These are phyloP conservation scores for Odontamblyopus rebecca DNA, from an alignment of 2,797 vertebrate species.

Conservation along the genomic window DNA sequence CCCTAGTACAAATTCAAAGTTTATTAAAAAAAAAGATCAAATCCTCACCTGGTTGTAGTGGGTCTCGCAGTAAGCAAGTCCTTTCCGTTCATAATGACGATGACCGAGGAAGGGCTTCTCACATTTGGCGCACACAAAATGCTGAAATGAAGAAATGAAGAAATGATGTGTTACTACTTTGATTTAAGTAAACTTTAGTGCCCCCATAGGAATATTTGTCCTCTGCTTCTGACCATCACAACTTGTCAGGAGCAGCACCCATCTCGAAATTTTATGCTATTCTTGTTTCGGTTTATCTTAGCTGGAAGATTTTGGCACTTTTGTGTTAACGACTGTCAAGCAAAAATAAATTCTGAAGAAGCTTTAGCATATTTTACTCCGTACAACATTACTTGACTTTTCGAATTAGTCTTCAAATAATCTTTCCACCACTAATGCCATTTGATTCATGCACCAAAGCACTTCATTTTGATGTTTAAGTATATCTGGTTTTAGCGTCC, in stretches of 20 bases:
- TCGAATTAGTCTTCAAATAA: no score
- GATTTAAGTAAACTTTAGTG: no score
- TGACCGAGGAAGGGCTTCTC: slow-evolving; percentile 98
- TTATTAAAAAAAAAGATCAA: background rate
- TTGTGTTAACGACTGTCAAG: no score
- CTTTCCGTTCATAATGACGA: slow-evolving; percentile 98
- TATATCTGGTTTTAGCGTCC: background rate
- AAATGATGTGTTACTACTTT: background rate
- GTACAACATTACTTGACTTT: background rate
- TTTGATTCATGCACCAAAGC: background rate
- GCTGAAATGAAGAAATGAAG: slow-evolving; percentile 68
- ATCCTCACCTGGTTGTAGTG: slow-evolving; percentile 96
- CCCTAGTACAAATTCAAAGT: background rate
- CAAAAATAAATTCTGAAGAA: background rate
- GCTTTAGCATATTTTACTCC: background rate
- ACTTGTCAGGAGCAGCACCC: no score
- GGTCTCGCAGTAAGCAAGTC: slow-evolving; percentile 97
- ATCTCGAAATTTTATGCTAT: no score
- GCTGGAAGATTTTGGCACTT: no score
- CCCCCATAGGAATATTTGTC: no score
- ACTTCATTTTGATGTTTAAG: background rate
- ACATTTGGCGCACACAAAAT: slow-evolving; percentile 83
- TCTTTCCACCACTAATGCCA: background rate
- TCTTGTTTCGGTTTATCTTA: no score
- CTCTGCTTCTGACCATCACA: no score